Percentiles rank a stretch among this genome's conserved stretches.
phyloP scores from a whole-genome alignment of 2,113 vertebrate genomes.

The Jacana jacana region DNA sequence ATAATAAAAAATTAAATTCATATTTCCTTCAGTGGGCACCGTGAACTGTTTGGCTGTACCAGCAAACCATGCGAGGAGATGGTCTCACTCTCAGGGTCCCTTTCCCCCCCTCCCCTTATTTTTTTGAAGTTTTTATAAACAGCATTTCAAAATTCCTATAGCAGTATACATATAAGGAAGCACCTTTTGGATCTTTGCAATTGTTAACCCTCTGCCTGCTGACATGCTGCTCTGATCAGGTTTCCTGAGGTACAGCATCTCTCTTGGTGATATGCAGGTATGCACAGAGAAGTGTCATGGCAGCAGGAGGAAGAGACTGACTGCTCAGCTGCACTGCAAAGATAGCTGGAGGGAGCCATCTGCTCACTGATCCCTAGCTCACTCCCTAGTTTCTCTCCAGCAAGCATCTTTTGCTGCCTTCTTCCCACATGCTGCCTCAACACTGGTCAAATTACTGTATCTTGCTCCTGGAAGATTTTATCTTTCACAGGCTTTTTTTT shows the following conservation, averaged over 20 bases:
- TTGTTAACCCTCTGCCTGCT: neutral
- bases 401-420: slow-evolving; percentile 4
- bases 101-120: neutral
- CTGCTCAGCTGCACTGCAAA: slow-evolving; percentile 10
- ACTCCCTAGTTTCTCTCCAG: neutral
- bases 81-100: neutral
- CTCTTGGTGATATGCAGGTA: neutral
- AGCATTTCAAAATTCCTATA: neutral
- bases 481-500: neutral
- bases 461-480: neutral
- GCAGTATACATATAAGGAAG: neutral
- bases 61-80: neutral
- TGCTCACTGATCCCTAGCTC: neutral
- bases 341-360: neutral
- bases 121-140: neutral
- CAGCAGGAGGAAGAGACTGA: neutral
- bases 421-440: slow-evolving; percentile 11
- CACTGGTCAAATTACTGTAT: neutral
- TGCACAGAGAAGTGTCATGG: neutral
- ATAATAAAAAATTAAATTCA: too few species aligned
- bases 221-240: neutral
- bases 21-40: neutral
- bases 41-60: neutral
- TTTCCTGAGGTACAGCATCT: neutral
- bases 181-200: neutral